Base-by-base conservation (phyloP, 1,140 invertebrate species). In the Andricus grossulariae region DNA sequence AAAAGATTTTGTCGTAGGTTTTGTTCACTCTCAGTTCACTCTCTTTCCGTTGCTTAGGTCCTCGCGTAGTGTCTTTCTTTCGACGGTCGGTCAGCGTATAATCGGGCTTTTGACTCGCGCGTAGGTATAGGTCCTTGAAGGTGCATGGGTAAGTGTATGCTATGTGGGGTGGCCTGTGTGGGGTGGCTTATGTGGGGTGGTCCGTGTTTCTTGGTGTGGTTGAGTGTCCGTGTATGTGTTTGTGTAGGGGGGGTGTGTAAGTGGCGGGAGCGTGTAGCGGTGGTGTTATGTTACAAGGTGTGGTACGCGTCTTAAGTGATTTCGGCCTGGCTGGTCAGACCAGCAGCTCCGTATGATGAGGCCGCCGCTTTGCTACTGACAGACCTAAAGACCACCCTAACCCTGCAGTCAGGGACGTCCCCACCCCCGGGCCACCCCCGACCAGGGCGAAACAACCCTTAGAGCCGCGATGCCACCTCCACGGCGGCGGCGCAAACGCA, bases 301-400 rank as follows among this genome's bases (percentile, higher is more conserved):
- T 81, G 82, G 77, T 88, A 83, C 88, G 89, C 90, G 90, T 90
- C 90, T 91, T 91, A 90, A 89, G 90, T 90, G 88, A 88, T 88
- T 85, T 85, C 85, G 86, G 87, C 88, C 88, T 88, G 87, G 89
- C 89, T 90, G 90, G 89, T 90, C 88, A 88, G 86, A 85, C 86
- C 88, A 85, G 89, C 88, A 90, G 90, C 90, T 89, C 90, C 90
- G 90, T 91, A 88, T 91, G 89, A 91, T 88, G 88, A 91, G 90
- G 89, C 90, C 90, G 90, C 90, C 90, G 90, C 90, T 91, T 91
- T 87, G 88, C 90, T 91, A 91, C 90, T 91, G 89, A 91, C 89
- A 88, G 88, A 88, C 84, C 88, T 88, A 90, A 90, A 89, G 88
- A 90, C 90, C 90, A 91, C 88, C 90, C 90, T 91, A 90, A 91